Evolutionary conservation across 2,888 invertebrate genomes (phyloP).

Genomic region (Rhagium mordax): DNA sequence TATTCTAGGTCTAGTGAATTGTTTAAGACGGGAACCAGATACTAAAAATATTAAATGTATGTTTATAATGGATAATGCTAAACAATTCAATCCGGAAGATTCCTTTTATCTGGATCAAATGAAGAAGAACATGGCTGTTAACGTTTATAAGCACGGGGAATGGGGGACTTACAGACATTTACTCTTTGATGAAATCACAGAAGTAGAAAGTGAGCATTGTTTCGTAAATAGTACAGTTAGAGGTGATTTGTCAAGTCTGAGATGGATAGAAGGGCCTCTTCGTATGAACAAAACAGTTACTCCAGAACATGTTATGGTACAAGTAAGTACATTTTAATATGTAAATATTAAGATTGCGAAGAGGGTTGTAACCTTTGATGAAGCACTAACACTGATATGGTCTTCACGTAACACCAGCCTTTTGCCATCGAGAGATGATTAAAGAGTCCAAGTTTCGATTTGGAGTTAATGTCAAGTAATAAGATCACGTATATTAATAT

Average conservation of each 20-base stretch:
- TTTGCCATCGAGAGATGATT: too few relatives aligned
- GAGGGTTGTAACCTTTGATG: too few relatives aligned
- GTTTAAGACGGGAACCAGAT: conserved; percentile 77
- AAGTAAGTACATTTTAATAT: too few relatives aligned
- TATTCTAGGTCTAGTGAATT: conserved; percentile 83
- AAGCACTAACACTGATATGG: too few relatives aligned
- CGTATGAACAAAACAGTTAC: conserved; percentile 40
- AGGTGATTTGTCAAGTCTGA: conserved; percentile 89
- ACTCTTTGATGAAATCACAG: conserved; percentile 73
- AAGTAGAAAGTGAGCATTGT: conserved; percentile 76
- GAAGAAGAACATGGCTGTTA: conserved; percentile 83
- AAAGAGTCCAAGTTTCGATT: too few relatives aligned
- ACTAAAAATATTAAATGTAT: conserved; percentile 69
- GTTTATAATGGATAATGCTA: conserved; percentile 74
- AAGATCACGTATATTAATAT: too few relatives aligned
- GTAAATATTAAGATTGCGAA: too few relatives aligned
- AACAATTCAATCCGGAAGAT: conserved; percentile 74
- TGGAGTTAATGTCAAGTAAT: too few relatives aligned
- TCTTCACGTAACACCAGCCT: neutral
- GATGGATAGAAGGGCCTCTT: conserved; percentile 84
- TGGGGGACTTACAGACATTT: conserved; percentile 86
- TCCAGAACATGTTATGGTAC: conserved; percentile 45
- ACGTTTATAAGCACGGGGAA: conserved; percentile 78
- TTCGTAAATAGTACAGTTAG: conserved; percentile 83
- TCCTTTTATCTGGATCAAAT: conserved; percentile 78